Evolutionary conservation across 1,140 invertebrate species (phyloP).

Genomic region (Sitobion miscanthi): DNA sequence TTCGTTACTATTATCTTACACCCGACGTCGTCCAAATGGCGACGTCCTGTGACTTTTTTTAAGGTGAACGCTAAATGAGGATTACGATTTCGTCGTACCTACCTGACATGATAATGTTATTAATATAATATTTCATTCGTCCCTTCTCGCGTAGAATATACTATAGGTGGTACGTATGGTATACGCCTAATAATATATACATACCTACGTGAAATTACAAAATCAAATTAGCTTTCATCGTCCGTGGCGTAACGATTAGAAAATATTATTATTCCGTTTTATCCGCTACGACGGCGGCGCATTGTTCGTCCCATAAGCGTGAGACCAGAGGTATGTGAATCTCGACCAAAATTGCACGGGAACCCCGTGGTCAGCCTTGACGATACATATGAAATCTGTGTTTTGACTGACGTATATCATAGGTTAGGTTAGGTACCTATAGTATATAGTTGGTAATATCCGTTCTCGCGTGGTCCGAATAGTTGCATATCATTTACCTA

Average conservation of each 20-base stretch:
- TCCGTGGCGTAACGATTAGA: slow-evolving; percentile 28
- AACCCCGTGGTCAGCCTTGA: slow-evolving; percentile 46
- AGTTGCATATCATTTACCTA: slow-evolving; percentile 13
- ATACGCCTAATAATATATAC: neutral
- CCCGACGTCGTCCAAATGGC: neutral
- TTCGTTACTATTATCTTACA: neutral
- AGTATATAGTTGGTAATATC: neutral
- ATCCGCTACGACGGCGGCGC: neutral
- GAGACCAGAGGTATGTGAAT: slow-evolving; percentile 53
- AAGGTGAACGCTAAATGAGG: neutral
- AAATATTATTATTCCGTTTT: slow-evolving; percentile 15
- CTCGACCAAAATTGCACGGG: slow-evolving; percentile 43
- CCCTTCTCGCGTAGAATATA: neutral
- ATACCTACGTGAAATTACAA: neutral
- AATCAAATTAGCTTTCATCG: slow-evolving; percentile 19
- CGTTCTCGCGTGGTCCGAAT: neutral
- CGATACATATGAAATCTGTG: neutral
- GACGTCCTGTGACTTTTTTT: neutral
- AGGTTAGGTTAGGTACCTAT: too few species aligned
- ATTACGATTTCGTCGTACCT: neutral
- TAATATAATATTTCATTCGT: neutral
- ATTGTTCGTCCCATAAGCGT: slow-evolving; percentile 46
- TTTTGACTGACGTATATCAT: neutral
- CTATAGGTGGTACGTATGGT: neutral
- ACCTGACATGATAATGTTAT: neutral